These are phyloP conservation scores for Crossaster papposus DNA, from an alignment of 53 echinoderm and acorn worm species.

Conservation along the genomic window DNA sequence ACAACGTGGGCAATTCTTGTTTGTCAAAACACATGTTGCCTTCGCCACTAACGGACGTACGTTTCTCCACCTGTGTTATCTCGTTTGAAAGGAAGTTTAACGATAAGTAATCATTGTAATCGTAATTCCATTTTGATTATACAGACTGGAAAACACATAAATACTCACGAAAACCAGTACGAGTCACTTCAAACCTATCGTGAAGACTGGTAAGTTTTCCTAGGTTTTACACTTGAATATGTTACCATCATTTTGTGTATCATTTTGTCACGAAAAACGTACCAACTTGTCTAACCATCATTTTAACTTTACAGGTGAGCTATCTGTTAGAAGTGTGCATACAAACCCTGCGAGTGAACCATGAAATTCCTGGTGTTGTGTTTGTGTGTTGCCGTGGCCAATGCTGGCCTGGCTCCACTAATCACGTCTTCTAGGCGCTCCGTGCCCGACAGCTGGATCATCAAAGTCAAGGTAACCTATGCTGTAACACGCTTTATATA, in stretches of 20 bases:
- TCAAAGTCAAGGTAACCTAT: constrained; percentile 26
- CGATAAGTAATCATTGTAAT: background rate
- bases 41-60: background rate
- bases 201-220: background rate
- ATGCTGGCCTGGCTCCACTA: constrained; percentile 32
- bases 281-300: no score
- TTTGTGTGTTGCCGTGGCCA: constrained; percentile 25
- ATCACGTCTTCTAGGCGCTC: background rate
- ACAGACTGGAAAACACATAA: background rate
- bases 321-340: background rate
- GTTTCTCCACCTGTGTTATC: background rate
- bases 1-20: background rate
- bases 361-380: constrained; percentile 43
- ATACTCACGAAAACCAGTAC: background rate
- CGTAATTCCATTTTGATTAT: background rate
- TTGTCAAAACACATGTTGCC: background rate
- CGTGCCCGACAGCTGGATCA: constrained; percentile 40
- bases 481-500: background rate
- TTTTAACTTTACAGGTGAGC: background rate
- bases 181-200: background rate
- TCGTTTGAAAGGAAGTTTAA: background rate
- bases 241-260: no score
- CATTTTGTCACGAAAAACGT: no score
- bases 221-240: no score
- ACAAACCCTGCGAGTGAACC: background rate